Conservation (phyloP, 1,140 invertebrate genomes). For the Nebria ingens region DNA sequence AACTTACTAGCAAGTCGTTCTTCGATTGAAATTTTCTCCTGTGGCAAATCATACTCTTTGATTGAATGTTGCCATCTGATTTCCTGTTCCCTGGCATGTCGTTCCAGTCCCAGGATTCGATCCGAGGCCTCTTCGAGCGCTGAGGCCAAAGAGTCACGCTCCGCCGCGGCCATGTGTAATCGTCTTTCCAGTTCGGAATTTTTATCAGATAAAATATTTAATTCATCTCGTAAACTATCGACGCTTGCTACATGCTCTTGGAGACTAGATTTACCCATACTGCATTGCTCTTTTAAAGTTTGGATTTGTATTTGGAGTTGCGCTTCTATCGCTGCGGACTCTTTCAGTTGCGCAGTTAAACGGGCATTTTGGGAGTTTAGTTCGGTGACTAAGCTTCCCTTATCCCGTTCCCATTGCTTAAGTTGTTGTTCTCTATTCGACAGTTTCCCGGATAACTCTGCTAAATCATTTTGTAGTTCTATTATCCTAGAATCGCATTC, state of each 20-base stretch:
- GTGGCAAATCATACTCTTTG: conserved; percentile 47
- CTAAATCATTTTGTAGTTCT: conserved; percentile 80
- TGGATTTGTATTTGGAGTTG: conserved; percentile 70
- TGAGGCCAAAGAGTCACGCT: conserved; percentile 65
- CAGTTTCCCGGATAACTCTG: conserved; percentile 58
- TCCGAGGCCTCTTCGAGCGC: conserved; percentile 83
- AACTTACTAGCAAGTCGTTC: conserved; percentile 44
- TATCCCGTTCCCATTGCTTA: conserved; percentile 67
- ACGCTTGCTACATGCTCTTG: conserved; percentile 82
- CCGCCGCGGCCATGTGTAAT: conserved; percentile 56
- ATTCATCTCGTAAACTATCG: conserved; percentile 78
- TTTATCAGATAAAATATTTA: conserved; percentile 72
- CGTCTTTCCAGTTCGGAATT: conserved; percentile 75
- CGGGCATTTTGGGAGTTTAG: conserved; percentile 59
- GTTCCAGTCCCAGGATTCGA: conserved; percentile 72
- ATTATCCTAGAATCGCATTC: conserved; percentile 81
- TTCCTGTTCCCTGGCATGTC: conserved; percentile 72
- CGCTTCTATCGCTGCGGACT: conserved; percentile 65
- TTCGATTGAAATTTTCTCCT: conserved; percentile 50
- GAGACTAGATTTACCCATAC: conserved; percentile 49
- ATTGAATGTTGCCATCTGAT: conserved; percentile 46
- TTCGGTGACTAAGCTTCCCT: conserved; percentile 46
- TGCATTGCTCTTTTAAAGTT: conserved; percentile 71
- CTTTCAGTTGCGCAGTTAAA: conserved; percentile 77
- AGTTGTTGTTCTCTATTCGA: conserved; percentile 49